These are phyloP conservation scores for Nematopogon swammerdamellus DNA, from an alignment of 2,888 invertebrate species.

Conservation along the genomic window DNA sequence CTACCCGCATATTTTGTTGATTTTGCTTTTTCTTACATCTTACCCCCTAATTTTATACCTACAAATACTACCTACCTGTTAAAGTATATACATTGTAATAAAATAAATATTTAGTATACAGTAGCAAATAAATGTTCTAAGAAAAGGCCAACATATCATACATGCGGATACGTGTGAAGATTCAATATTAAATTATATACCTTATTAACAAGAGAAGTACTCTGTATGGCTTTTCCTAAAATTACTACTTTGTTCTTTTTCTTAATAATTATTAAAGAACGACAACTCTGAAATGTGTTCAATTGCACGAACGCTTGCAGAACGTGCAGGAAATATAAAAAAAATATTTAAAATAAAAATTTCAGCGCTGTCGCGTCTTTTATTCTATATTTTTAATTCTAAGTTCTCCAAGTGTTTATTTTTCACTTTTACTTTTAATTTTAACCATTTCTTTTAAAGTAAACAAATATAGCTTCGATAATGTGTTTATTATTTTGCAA, in stretches of 20 bases:
- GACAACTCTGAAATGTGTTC: not conserved
- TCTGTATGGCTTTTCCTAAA: not conserved
- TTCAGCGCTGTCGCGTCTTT: not conserved
- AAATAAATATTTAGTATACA: not conserved
- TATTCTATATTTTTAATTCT: not conserved
- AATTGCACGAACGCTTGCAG: no score
- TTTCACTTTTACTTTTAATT: not conserved
- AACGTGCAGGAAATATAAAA: no score
- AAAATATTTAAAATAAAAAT: no score
- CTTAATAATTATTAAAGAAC: not conserved
- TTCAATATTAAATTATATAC: not conserved
- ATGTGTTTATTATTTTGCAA: not conserved
- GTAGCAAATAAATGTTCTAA: not conserved
- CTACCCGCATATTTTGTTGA: not conserved
- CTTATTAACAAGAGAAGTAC: not conserved
- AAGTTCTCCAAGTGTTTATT: not conserved
- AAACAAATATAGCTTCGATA: not conserved
- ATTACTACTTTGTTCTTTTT: not conserved
- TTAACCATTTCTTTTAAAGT: not conserved
- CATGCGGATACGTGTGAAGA: not conserved
- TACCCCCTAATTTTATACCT: not conserved
- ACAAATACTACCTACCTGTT: not conserved
- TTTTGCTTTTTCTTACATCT: not conserved
- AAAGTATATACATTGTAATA: not conserved
- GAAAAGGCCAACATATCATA: not conserved